Base-by-base conservation (phyloP, 2,113 vertebrate genomes). In the Silurus meridionalis region DNA sequence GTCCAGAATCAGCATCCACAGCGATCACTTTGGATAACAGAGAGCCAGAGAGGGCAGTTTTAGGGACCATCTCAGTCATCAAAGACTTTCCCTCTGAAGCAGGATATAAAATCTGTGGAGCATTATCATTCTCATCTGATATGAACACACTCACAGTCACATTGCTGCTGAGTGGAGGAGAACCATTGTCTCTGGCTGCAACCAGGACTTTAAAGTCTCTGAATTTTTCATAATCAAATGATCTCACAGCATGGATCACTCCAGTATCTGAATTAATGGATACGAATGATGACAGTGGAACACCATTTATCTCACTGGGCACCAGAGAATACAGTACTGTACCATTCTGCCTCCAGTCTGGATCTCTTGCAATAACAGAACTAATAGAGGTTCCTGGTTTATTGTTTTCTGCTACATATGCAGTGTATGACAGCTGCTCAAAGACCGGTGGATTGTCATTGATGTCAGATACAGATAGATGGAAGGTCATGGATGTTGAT, bases 331-430 rank as follows among this genome's bases (percentile, higher is more conserved):
- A 90, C 81, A 90, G 74, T 3, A 90, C 88, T 57, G 88, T 90
- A 10, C 90, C 90, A n/a, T 90, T 90, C 77, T 90, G 89, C 28
- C 86, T 89, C 89, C 89, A 90, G 89, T 90, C 89, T 89, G 86
- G 84, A 53, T 90, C 89, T 86, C 78, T 89, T 37, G 90, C 90
- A 69, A 50, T 85, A 82, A 90, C 86, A 63, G 86, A 87, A 72
- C 83, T 88, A 28, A 89, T 66, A 64, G 90, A 87, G 14, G 88
- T 89, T 28, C 85, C 88, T 83, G 85, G 58, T 83, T 85, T 88
- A 85, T 88, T 90, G 53, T 90, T 90, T 80, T 90, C 90, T 14
- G 19, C 67, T 52, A 89, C 63, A 85, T 89, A 88, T 60, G 88
- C 74, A 28, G 77, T 90, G 85, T 88, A 89, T 4, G 84, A 80